Base-by-base conservation (phyloP, 2,888 invertebrate genomes). In the Syrphus vitripennis region DNA sequence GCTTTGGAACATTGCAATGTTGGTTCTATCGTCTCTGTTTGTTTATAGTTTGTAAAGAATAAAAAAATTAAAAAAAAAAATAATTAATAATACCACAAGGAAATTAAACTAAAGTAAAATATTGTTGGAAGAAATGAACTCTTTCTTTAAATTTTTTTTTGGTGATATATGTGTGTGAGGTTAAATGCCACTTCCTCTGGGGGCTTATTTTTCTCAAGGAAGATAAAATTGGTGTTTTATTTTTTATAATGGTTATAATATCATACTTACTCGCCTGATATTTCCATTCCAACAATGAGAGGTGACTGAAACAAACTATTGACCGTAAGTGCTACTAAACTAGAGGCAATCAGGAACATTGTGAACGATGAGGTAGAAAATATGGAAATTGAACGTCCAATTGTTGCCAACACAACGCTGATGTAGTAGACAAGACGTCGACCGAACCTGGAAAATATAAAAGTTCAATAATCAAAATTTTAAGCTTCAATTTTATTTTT, bases 211-310 rank as follows among this genome's bases (percentile, higher is more conserved):
- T n/a, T n/a, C n/a, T n/a, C n/a, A n/a, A n/a, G n/a, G n/a, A n/a
- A n/a, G n/a, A n/a, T n/a, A n/a, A n/a, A n/a, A n/a, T n/a, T n/a
- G n/a, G 71, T 21, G 50, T 76, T 71, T 50, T 31, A 19, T 14
- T 31, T 10, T 16, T 50, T n/a, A n/a, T n/a, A n/a, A n/a, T n/a
- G n/a, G n/a, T n/a, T n/a, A n/a, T n/a, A n/a, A 50, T 24, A 50
- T 67, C n/a, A 77, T 83, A 90, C 92, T 92, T 91, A 92, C 92
- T 92, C 92, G 88, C 92, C 91, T 3, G 93, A 93, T 88, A 93
- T 93, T 91, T 94, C 94, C 93, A 94, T 93, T 79, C 93, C 93
- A 82, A 94, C 92, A 82, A 94, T 92, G 81, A 93, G 90, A 12
- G 94, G 93, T 69, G 93, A 91, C 89, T 93, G 93, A 88, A 93